Base-by-base conservation (phyloP, 2,113 vertebrate genomes). In the Marmota monax region DNA sequence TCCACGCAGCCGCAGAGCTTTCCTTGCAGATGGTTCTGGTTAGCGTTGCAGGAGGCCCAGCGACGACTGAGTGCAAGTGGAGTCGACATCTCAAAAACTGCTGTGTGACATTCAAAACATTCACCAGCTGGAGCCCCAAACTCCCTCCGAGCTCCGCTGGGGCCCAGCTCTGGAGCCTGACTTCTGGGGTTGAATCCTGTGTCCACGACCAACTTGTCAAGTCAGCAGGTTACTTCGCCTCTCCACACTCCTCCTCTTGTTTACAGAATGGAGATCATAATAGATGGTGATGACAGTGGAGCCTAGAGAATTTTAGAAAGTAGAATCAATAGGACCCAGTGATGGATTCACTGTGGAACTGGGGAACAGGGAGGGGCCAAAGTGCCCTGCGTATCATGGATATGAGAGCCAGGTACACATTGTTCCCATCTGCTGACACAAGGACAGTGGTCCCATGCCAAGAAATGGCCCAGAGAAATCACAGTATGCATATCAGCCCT, bases 401-500 rank as follows among this genome's bases (percentile, higher is more conserved):
- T 8, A 1, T 5, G 22, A 89, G 76, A 89, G 27, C 90, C 22
- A 29, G 13, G 16, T 7, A 17, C 20, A 53, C 42, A 39, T 5
- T 48, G 18, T 39, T 37, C 51, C 48, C 23, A 6, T 63, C 45
- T 69, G 29, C 82, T 45, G 67, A 88, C 39, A 67, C 37, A 58
- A 14, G 39, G 78, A 11, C 27, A 18, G 23, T 23, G 72, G 53
- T 34, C 23, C 20, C 6, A 5, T 7, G 61, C 53, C 63, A 37
- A n/a, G 9, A 69, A 58, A 27, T 22, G 22, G 67, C 25, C 25
- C 7, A 25, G 20, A 72, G 58, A 76, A 42, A 20, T 39, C 29
- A 73, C 29, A 7, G 10, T 29, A 4, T 20, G 45, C 17, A 1
- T 11, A 4, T 18, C 61, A 32, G 0, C 0, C 0, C 58, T 22